Evolutionary conservation across 2,113 vertebrate species (phyloP), one percentile per base, ranked within the genome.

Genomic region (Oophaga pumilio): DNA sequence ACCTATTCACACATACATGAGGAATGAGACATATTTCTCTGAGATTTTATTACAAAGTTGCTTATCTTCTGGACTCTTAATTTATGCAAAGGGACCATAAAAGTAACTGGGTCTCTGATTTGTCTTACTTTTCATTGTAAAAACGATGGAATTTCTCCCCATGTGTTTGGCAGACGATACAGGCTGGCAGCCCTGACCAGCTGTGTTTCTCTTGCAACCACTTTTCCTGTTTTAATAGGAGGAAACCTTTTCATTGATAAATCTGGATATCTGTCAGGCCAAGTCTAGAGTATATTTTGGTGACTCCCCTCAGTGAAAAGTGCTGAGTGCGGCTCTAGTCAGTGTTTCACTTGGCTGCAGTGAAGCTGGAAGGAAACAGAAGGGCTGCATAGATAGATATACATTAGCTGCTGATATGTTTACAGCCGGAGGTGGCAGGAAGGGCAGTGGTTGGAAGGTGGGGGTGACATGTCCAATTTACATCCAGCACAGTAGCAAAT

Each of bases 341-440:
- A 92, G 89, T 92, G 88, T 93, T 94, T 93, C 89, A 57, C 88
- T 93, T 94, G 94, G 94, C 92, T 0, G 82, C 85, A 59, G 43
- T 22, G 18, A 89, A 89, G 89, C 71, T 90, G 91, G 91, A 90
- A 94, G 95, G 95, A 95, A 94, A 94, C 95, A 95, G 94, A 93
- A 93, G 94, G 78, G 91, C 91, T 80, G 85, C 60, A 59, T 87
- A 94, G 94, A 95, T 94, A 92, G 91, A 93, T 90, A 84, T 20
- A 10, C 87, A 88, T 91, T 89, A 6, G 81, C 79, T 10, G 14
- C 91, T 82, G 69, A 87, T 87, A 73, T 88, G 80, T 88, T 83
- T 88, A 84, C 59, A 76, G 22, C 71, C 50, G 79, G 87, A 28
- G 86, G 89, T 1, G 5, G 91, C 94, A 95, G 95, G 94, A 95